Evolutionary conservation across 2,797 vertebrate species (phyloP), one percentile per base, ranked within the genome.

Genomic region (Intellagama lesueurii): DNA sequence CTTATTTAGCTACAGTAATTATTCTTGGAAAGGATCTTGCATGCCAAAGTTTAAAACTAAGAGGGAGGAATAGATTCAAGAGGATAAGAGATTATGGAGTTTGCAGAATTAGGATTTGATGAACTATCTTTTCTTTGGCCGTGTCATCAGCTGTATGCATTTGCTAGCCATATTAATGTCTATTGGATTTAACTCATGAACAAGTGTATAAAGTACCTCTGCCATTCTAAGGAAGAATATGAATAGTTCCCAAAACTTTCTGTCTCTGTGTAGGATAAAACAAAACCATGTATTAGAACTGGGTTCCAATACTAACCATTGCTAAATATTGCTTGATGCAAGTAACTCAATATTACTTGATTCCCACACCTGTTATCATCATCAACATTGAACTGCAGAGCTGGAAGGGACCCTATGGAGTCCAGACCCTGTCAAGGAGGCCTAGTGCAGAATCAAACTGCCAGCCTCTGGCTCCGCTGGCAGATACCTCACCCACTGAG

Each of bases 11-110:
- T 93, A 93, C 92, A 92, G 86, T 87, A 81, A 91, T 95, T 93
- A 35, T 72, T 94, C 94, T 95, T 90, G 85, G 78, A 88, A 90
- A 92, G 93, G 93, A 94, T 94, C 96, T 95, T 76, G 9, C 94
- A 94, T 92, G 84, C 94, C 95, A 93, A 94, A 91, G 89, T 96
- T 95, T 76, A 94, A 96, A 95, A 94, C 80, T 85, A 90, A 85
- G 77, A 44, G 68, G 82, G 89, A 93, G 92, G 93, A 91, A 88
- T 47, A 81, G 85, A 83, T 87, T 92, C 7, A 5, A 64, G 69
- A 9, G 90, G 95, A 91, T 95, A 91, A 93, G 86, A 93, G 79
- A 66, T 60, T 86, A 80, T 86, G 28, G 32, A 85, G 49, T 93
- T 90, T 93, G 81, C 72, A 86, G 89, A 94, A 92, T 95, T 93